Evolutionary conservation across 2,888 invertebrate species (phyloP), one percentile per base, ranked within the genome.

Genomic region (Cristatella mucedo): DNA sequence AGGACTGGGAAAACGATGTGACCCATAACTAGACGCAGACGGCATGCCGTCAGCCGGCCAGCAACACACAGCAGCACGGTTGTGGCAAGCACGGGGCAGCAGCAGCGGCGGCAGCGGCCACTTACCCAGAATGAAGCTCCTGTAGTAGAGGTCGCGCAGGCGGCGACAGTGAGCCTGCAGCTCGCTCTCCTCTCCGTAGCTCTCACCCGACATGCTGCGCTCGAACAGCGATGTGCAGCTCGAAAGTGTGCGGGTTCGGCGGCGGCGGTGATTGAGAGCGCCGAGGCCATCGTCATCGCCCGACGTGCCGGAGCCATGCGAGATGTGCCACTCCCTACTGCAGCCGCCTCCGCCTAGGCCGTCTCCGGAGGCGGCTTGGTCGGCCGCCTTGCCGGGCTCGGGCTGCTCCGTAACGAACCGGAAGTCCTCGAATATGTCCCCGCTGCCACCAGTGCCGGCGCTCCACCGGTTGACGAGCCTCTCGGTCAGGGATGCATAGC

Each of bases 401-500:
- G 40, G 21, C 9, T 42, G 48, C 49, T 33, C 29, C 21, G 19
- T 42, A 7, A 26, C 24, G 7, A 59, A 63, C 2, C 54, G 54
- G 46, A 58, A 44, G 48, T 65, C 62, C 37, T 62, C 54, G 42
- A 44, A 59, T 16, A 57, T 48, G 43, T 66, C 64, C 7, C 40
- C 43, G 42, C 24, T 46, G 43, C n/a, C n/a, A n/a, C n/a, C n/a
- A n/a, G n/a, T n/a, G n/a, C n/a, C n/a, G 29, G 49, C 53, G 11
- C 51, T 49, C 52, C 56, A 53, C 1, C 49, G 46, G 41, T 59
- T 55, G 26, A 65, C 49, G 11, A 67, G 49, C 16, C 61, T 59
- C 34, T 59, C 56, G 2, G 74, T 73, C 26, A 78, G 57, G 43
- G 70, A 62, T 19, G 71, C 68, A 32, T 75, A 59, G 2, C 74